Evolutionary conservation across 2,797 vertebrate species (phyloP).

Genomic region (Meriones psammophilus): DNA sequence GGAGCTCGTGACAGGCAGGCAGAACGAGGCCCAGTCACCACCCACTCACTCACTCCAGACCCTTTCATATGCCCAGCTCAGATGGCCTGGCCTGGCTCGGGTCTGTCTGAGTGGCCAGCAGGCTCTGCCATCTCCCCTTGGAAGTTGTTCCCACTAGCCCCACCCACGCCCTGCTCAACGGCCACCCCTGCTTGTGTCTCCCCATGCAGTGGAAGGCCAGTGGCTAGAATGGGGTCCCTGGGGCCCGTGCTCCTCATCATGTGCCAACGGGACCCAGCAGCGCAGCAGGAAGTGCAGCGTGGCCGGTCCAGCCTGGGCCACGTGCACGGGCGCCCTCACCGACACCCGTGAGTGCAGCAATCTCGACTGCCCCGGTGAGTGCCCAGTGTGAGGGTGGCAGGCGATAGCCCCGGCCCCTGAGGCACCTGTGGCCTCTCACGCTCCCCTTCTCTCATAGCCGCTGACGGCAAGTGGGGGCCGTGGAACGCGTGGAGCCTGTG

Average conservation of each 20-base stretch:
- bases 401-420: neutral
- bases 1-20: conserved; percentile 62
- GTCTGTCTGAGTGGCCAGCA: neutral
- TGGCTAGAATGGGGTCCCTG: conserved; percentile 98
- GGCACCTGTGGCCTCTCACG: neutral
- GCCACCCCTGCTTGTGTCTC: conserved; percentile 84
- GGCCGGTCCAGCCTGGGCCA: conserved; percentile 94
- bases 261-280: conserved; percentile 95
- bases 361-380: conserved; percentile 93
- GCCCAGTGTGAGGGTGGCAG: neutral
- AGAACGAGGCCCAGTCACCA: conserved; percentile 46
- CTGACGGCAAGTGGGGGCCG: conserved; percentile 96
- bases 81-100: conserved; percentile 14
- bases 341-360: conserved; percentile 95
- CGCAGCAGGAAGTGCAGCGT: conserved; percentile 95
- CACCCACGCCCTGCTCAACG: conserved; percentile 39
- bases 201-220: conserved; percentile 95
- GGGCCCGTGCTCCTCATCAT: conserved; percentile 96
- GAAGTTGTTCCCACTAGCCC: neutral
- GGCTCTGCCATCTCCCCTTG: neutral
- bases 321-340: conserved; percentile 94
- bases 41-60: conserved; percentile 50
- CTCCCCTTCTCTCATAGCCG: conserved; percentile 78
- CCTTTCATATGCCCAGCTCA: neutral
- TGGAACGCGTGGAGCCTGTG: conserved; percentile 99